Evolutionary conservation across 2,113 vertebrate species (phyloP), one percentile per base, ranked within the genome.

Genomic region (Platanista minor): DNA sequence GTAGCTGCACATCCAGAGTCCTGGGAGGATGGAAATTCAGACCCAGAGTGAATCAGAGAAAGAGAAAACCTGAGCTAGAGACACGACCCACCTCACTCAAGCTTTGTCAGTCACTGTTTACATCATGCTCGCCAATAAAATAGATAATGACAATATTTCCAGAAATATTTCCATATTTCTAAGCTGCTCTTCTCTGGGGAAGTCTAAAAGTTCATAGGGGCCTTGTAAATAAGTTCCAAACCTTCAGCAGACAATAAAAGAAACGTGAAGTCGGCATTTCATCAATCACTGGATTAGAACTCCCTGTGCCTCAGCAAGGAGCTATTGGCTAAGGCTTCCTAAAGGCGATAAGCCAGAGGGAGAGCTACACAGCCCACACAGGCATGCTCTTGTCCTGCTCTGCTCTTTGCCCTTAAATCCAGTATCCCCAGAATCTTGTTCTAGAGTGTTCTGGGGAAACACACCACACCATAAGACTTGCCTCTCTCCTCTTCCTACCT

Each of bases 111-210:
- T 90, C 92, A 71, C 80, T 95, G 92, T 92, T 96, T 87, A 96
- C 84, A 83, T 87, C 97, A 85, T 33, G 57, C 20, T 85, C 4
- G 0, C 18, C 90, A 93, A 80, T 80, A 93, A 97, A 95, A 93
- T 31, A 95, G 87, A 97, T 95, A 96, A 97, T 90, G 93, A 66
- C 87, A 95, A 72, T 93, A 93, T 95, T 95, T 95, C 80, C 96
- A 95, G 52, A 52, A 52, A 52, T 52, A 52, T 17, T 52, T 52
- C 52, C 95, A 29, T 75, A 85, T 89, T 64, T 61, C 67, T 87
- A 93, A 97, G 52, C 67, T 57, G 74, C 59, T 80, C 23, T 64
- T 96, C 93, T 62, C 93, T 18, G 25, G 89, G 74, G 90, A 84
- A 71, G 43, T 91, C 89, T 81, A 43, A 93, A 94, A 61, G 89